These are phyloP conservation scores for Lepidurus couesii DNA, from an alignment of 1,140 invertebrate species.

Conservation along the genomic window DNA sequence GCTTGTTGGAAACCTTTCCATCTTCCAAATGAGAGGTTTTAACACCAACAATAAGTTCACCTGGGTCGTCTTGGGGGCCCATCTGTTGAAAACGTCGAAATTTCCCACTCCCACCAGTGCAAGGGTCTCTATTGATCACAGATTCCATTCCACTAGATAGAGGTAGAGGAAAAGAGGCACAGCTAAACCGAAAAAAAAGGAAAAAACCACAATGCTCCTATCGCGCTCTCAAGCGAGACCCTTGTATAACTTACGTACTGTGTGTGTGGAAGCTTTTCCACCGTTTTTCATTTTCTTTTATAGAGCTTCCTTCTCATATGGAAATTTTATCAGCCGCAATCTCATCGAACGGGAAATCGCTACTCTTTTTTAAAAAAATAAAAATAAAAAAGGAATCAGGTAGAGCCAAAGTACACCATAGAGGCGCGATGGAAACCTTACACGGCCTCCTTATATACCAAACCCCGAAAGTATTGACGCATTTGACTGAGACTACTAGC, in stretches of 20 bases:
- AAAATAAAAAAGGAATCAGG: background rate
- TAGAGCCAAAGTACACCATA: background rate
- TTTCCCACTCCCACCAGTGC: background rate
- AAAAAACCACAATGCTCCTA: background rate
- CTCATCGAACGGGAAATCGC: background rate
- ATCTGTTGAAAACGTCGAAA: conserved; percentile 15
- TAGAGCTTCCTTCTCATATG: background rate
- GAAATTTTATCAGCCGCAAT: conserved; percentile 2
- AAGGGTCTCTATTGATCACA: conserved; percentile 19
- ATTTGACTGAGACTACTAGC: background rate
- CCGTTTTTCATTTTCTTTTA: background rate
- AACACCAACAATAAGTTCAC: conserved; percentile 15
- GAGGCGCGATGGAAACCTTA: background rate
- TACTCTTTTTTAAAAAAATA: background rate
- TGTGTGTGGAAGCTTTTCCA: background rate
- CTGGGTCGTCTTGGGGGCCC: conserved; percentile 16
- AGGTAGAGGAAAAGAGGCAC: background rate
- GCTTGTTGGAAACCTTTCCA: background rate
- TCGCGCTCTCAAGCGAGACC: background rate
- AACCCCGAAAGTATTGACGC: background rate
- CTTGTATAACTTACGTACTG: too few relatives aligned
- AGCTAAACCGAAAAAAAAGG: background rate
- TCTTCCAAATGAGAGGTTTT: conserved; percentile 19
- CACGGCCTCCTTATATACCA: background rate
- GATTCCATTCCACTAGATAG: conserved; percentile 10